Percentiles rank a stretch among this genome's conserved stretches.
Evolutionary conservation across 1,140 invertebrate genomes (phyloP).

Genomic region (Brachionus angularis): DNA sequence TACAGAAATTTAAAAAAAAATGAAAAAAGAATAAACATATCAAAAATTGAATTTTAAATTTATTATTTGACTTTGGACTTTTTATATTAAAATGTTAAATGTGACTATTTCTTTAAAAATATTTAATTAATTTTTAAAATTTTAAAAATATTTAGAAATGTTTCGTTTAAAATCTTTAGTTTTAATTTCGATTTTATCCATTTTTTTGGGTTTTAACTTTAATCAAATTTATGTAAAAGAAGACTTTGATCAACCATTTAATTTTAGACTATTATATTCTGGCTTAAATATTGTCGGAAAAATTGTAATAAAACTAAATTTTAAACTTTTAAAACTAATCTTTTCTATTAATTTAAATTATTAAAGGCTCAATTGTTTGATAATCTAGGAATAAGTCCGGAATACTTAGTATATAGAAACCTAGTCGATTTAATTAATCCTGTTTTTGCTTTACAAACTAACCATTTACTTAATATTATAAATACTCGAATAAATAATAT

Average conservation of each 20-base stretch:
- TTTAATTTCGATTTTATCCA: neutral
- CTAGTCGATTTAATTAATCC: neutral
- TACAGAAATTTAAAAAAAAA: too few relatives aligned
- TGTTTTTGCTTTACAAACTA: neutral
- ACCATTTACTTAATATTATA: neutral
- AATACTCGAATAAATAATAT: neutral
- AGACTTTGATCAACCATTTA: constrained; percentile 6
- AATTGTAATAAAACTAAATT: neutral
- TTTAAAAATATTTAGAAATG: constrained; percentile 7
- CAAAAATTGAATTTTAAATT: too few relatives aligned
- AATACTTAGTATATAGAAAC: neutral
- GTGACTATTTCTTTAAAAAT: too few relatives aligned
- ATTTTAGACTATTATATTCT: neutral
- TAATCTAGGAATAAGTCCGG: neutral
- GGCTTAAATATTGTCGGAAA: neutral
- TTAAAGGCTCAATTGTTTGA: neutral
- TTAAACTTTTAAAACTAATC: neutral
- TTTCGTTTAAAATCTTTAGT: neutral
- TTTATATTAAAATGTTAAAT: too few relatives aligned
- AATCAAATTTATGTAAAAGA: neutral
- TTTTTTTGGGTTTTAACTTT: neutral
- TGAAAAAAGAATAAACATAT: too few relatives aligned
- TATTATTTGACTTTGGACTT: too few relatives aligned
- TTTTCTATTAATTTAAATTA: neutral
- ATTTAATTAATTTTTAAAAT: too few relatives aligned